phyloP scores from a whole-genome alignment of 2,888 invertebrate species.

The Oxycera nigricornis region DNA sequence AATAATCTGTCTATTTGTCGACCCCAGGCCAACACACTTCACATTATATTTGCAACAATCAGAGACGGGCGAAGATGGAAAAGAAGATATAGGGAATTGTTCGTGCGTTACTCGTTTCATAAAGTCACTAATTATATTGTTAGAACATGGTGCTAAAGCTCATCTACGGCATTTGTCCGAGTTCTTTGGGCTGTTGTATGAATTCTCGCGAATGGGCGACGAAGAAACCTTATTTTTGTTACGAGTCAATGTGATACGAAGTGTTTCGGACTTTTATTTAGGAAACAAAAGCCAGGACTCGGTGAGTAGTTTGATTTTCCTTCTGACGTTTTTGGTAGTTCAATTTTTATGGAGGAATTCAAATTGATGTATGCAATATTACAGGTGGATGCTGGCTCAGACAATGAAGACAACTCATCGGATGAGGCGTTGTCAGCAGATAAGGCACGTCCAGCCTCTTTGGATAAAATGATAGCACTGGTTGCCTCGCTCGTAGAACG shows the following conservation, averaged over 20 bases:
- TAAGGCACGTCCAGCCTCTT: slow-evolving; percentile 86
- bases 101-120: slow-evolving; percentile 94
- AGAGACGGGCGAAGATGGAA: slow-evolving; percentile 63
- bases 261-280: slow-evolving; percentile 91
- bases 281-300: slow-evolving; percentile 79
- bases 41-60: slow-evolving; percentile 68
- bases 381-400: slow-evolving; percentile 61
- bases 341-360: background rate
- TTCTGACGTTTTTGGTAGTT: background rate
- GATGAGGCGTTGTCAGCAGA: slow-evolving; percentile 66
- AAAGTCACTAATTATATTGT: slow-evolving; percentile 81
- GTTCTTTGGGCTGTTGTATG: slow-evolving; percentile 89
- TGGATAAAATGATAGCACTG: slow-evolving; percentile 94
- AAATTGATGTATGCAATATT: slow-evolving; percentile 2
- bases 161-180: slow-evolving; percentile 89
- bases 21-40: slow-evolving; percentile 65
- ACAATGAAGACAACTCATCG: slow-evolving; percentile 63
- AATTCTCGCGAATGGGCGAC: slow-evolving; percentile 95
- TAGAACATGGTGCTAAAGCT: slow-evolving; percentile 87
- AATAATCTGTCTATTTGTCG: background rate
- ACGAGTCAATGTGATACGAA: slow-evolving; percentile 85
- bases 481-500: slow-evolving; percentile 89
- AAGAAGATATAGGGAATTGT: slow-evolving; percentile 70
- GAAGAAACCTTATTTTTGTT: slow-evolving; percentile 90
- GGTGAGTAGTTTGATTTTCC: slow-evolving; percentile 57